These are phyloP conservation scores for Drosophila formosana DNA, from an alignment of 2,888 invertebrate species.

Conservation along the genomic window DNA sequence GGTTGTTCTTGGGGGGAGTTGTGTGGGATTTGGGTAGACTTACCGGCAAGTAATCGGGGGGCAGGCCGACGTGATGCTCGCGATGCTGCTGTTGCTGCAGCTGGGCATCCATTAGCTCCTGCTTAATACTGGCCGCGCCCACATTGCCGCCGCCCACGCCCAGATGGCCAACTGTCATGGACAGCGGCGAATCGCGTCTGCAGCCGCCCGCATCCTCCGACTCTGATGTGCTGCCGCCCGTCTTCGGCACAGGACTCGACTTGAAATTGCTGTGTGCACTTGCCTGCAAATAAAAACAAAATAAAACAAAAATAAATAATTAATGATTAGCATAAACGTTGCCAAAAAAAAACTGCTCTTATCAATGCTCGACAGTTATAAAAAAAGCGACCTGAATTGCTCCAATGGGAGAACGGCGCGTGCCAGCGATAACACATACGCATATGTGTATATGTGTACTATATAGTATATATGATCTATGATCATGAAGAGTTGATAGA, in stretches of 20 bases:
- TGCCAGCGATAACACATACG: conserved; percentile 51
- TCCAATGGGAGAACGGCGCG: conserved; percentile 55
- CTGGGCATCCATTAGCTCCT: conserved; percentile 85
- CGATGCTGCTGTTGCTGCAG: conserved; percentile 82
- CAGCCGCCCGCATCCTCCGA: conserved; percentile 83
- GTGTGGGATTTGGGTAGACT: conserved; percentile 57
- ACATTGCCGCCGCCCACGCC: conserved; percentile 81
- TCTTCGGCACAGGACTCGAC: conserved; percentile 89
- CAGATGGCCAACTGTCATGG: conserved; percentile 83
- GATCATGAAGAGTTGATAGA: conserved; percentile 24
- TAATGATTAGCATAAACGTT: conserved; percentile 15
- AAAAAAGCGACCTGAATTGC: conserved; percentile 5
- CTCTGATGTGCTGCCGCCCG: conserved; percentile 87
- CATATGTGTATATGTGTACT: conserved; percentile 12
- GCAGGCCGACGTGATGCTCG: conserved; percentile 84
- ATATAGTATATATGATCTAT: conserved; percentile 14
- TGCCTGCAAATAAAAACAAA: conserved; percentile 84
- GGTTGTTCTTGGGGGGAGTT: background rate
- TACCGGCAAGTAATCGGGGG: conserved; percentile 85
- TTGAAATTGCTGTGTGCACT: conserved; percentile 88
- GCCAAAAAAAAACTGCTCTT: background rate
- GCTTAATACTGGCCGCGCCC: conserved; percentile 84
- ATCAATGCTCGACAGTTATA: conserved; percentile 5
- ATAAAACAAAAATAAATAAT: background rate
- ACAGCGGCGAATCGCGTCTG: conserved; percentile 84